A percentile compares a stretch with the other conserved stretches of the same genome.
Conservation (phyloP, 2,888 invertebrate genomes). For the Protodeltote pygarga region DNA sequence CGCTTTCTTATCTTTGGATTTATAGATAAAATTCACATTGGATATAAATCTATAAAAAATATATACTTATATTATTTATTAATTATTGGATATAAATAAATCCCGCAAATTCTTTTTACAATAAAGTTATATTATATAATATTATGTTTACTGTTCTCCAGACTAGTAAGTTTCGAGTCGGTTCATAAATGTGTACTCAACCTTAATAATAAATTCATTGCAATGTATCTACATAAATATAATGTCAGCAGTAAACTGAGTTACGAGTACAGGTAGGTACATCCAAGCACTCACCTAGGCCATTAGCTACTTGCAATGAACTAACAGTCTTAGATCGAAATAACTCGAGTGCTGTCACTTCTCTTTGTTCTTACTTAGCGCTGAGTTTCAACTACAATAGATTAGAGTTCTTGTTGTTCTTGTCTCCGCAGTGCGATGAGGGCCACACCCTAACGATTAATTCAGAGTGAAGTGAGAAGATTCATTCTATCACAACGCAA, state of each 20-base stretch:
- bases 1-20: constrained; percentile 28
- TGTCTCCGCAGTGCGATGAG: constrained; percentile 40
- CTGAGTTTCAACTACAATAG: constrained; percentile 49
- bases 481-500: constrained; percentile 41
- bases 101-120: constrained; percentile 14
- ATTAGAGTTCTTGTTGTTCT: constrained; percentile 59
- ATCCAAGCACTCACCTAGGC: constrained; percentile 35
- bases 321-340: constrained; percentile 46
- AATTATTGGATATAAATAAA: constrained; percentile 32
- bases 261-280: constrained; percentile 26
- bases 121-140: constrained; percentile 27
- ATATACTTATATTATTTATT: too few relatives aligned
- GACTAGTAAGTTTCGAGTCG: too few relatives aligned
- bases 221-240: constrained; percentile 28
- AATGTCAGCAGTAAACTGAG: constrained; percentile 43
- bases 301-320: constrained; percentile 44
- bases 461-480: constrained; percentile 53
- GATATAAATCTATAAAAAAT: constrained; percentile 37
- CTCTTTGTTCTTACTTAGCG: constrained; percentile 31
- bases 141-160: constrained; percentile 37
- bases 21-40: constrained; percentile 31
- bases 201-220: constrained; percentile 41
- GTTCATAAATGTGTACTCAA: constrained; percentile 31
- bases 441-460: constrained; percentile 57
- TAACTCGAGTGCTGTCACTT: constrained; percentile 28